Base-by-base conservation (phyloP, 1,140 invertebrate genomes). In the Brachionus rubens region DNA sequence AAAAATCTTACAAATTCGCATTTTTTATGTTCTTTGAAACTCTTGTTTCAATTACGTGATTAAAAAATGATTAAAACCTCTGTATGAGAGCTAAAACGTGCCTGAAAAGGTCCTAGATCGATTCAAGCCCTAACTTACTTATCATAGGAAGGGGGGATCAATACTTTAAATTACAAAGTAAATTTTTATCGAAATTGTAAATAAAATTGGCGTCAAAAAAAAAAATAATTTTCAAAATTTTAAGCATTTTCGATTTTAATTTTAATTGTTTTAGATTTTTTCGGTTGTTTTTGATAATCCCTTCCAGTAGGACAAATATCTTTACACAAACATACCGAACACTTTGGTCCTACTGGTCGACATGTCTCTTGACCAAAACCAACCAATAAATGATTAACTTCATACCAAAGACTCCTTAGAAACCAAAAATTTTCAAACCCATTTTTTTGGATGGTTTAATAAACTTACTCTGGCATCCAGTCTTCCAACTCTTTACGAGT, bases 281-380 rank as follows among this genome's bases (percentile, higher is more conserved):
- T 70, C 7, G 1, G 41, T 24, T 47, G 28, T 12, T 6, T 70
- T 26, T 16, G 43, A n/a, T 2, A n/a, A 14, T 50, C 43, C 33
- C 33, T 47, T n/a, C 68, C 68, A 48, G 26, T 28, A 5, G 68
- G 68, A 72, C 68, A 72, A 7, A 72, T 33, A 21, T 72, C 28
- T 36, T 50, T 48, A 26, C 43, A 72, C 12, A 72, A 36, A 84
- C 96, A 98, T 68, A 88, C 86, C 0, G 78, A 79, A 83, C 95
- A 98, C 78, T 90, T 90, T 0, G 96, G 94, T 52, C 87, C 88
- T 0, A 91, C 83, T 4, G 94, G 91, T 70, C 88, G 82, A 84
- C 96, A 98, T 79, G 91, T 89, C 76, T 91, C 91, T 85, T 99
- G 95, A 3, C 96, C 96, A 86, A 99, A 98, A 33, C 95, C 95